Conservation (phyloP, 2,888 invertebrate species). For the Crepidodera aurea region DNA sequence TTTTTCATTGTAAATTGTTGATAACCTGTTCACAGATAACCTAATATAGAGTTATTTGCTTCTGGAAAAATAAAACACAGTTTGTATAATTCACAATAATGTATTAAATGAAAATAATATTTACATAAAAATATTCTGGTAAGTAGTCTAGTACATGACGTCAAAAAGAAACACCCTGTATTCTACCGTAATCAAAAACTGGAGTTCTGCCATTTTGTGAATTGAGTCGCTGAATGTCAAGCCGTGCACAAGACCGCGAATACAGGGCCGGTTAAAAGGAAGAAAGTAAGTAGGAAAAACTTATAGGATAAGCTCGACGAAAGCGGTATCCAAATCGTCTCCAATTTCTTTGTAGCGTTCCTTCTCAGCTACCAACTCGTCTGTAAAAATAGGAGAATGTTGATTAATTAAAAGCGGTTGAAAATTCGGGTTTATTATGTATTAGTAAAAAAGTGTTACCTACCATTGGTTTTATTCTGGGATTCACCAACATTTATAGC, state of each 20-base stretch:
- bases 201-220: background rate
- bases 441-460: conserved; percentile 10
- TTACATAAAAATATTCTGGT: conserved; percentile 34
- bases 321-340: conserved; percentile 99
- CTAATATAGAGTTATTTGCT: too few species aligned
- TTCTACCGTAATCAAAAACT: background rate
- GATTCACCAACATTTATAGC: too few species aligned
- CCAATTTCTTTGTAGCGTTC: conserved; percentile 99
- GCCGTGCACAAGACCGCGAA: conserved; percentile 26
- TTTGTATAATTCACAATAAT: conserved; percentile 26
- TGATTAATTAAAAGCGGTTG: background rate
- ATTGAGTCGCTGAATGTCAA: conserved; percentile 29
- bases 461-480: too few species aligned
- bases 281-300: conserved; percentile 15
- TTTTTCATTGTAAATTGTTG: too few species aligned
- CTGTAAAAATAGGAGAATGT: conserved; percentile 65
- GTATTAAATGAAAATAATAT: conserved; percentile 34
- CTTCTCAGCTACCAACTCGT: conserved; percentile 95
- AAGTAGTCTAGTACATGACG: conserved; percentile 28
- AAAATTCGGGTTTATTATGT: conserved; percentile 38
- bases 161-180: conserved; percentile 8
- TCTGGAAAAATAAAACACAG: conserved; percentile 5
- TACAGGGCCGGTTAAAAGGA: conserved; percentile 24
- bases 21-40: too few species aligned
- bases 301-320: conserved; percentile 87